phyloP scores from a whole-genome alignment of 1,140 invertebrate species.

The Melipona quadrifasciata region DNA sequence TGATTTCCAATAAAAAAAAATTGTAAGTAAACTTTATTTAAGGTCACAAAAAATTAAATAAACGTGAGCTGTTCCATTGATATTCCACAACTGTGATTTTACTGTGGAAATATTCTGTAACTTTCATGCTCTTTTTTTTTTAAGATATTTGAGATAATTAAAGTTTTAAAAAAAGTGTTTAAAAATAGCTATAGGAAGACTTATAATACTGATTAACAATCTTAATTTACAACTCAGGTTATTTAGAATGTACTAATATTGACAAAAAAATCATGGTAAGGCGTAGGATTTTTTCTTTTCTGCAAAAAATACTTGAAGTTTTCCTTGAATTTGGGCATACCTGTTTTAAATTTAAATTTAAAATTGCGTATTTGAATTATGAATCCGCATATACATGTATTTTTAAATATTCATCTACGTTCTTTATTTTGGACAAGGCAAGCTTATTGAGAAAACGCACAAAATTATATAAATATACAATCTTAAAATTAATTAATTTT shows the following conservation, averaged over 20 bases:
- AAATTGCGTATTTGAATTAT: neutral
- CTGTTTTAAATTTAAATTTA: neutral
- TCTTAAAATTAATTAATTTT: too few species aligned
- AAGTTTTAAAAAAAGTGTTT: neutral
- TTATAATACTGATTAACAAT: neutral
- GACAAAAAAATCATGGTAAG: neutral
- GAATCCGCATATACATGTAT: neutral
- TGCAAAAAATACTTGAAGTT: neutral
- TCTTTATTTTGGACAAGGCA: neutral
- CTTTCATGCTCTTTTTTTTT: neutral
- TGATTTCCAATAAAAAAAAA: neutral
- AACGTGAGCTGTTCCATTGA: neutral
- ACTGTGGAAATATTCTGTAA: neutral
- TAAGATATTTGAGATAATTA: neutral
- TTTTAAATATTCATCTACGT: neutral
- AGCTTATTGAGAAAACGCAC: too few species aligned
- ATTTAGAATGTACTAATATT: neutral
- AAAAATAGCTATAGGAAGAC: neutral
- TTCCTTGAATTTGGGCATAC: neutral
- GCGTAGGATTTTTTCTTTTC: neutral
- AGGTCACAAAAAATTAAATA: neutral
- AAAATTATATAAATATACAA: too few species aligned
- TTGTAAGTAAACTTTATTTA: neutral
- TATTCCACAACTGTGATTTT: neutral
- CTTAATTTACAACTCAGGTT: neutral